phyloP scores from a whole-genome alignment of 2,888 invertebrate genomes.

The Lithophane leautieri region DNA sequence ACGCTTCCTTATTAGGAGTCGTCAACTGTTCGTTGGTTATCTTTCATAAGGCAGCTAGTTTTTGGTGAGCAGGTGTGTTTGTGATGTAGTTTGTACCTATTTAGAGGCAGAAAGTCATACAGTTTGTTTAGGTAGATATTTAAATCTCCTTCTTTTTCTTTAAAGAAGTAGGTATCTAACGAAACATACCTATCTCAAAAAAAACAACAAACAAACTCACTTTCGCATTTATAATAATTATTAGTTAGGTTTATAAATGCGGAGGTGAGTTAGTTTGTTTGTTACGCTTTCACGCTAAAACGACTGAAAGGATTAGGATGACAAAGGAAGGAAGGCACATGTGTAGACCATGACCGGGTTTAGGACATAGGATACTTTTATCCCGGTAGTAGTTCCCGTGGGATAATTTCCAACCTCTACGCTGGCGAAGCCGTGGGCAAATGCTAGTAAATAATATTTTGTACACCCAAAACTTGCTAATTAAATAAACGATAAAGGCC shows the following conservation, averaged over 20 bases:
- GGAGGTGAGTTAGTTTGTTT: no score
- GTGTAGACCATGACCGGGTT: no score
- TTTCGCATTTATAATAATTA: no score
- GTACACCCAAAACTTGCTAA: background rate
- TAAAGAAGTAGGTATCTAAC: background rate
- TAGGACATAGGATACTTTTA: no score
- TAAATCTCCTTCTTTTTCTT: background rate
- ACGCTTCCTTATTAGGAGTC: slow-evolving; percentile 65
- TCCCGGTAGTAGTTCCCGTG: no score
- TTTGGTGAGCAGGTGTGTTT: slow-evolving; percentile 63
- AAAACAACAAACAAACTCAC: no score
- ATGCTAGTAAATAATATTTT: background rate
- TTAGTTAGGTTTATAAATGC: no score
- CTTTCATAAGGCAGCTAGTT: slow-evolving; percentile 56
- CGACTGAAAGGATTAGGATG: no score
- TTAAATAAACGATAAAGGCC: background rate
- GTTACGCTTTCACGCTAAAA: no score
- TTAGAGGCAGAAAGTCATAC: slow-evolving; percentile 16
- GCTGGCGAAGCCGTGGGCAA: no score
- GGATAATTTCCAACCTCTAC: no score
- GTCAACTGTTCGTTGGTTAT: slow-evolving; percentile 54
- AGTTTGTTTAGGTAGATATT: slow-evolving; percentile 3
- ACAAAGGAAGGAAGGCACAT: no score
- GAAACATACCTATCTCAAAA: background rate
- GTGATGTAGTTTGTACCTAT: slow-evolving; percentile 41